Percentiles rank a stretch among this genome's conserved stretches.
phyloP scores from a whole-genome alignment of 2,113 vertebrate genomes.

The Cacatua alba region DNA sequence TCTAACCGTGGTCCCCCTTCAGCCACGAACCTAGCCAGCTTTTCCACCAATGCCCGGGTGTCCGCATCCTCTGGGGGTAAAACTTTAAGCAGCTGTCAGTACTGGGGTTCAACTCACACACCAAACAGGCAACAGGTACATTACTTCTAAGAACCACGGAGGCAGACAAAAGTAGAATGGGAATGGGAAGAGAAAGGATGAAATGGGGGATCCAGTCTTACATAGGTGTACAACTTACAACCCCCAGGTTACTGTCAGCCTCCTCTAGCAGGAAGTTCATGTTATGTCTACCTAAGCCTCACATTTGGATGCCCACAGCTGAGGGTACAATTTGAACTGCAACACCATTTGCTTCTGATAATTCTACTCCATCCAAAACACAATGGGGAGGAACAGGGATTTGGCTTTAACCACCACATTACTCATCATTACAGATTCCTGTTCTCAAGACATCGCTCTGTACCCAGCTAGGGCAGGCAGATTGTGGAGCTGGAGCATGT shows the following conservation, averaged over 20 bases:
- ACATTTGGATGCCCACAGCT: not conserved
- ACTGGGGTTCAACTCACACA: constrained; percentile 85
- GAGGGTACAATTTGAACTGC: accelerated
- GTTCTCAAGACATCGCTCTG: not conserved
- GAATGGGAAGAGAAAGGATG: constrained; percentile 67
- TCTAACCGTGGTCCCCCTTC: constrained; percentile 92
- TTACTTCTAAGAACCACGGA: constrained; percentile 74
- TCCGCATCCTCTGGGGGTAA: constrained; percentile 98
- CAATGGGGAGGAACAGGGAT: not conserved
- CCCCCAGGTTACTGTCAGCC: not conserved
- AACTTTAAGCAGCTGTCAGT: constrained; percentile 99
- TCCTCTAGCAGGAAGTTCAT: not conserved
- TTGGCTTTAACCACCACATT: not conserved
- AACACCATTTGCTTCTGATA: accelerated
- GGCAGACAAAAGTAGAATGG: constrained; percentile 61
- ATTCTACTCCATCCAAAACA: not conserved
- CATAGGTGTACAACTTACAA: not conserved
- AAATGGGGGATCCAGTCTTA: constrained; percentile 34
- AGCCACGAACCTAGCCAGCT: constrained; percentile 95
- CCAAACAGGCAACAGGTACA: constrained; percentile 81
- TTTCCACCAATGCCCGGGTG: constrained; percentile 89
- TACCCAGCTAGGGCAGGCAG: not conserved
- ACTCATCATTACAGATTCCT: not conserved
- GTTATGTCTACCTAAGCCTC: not conserved
- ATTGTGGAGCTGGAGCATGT: not conserved